Conservation (phyloP, 1,140 invertebrate species). For the Cylas formicarius region DNA sequence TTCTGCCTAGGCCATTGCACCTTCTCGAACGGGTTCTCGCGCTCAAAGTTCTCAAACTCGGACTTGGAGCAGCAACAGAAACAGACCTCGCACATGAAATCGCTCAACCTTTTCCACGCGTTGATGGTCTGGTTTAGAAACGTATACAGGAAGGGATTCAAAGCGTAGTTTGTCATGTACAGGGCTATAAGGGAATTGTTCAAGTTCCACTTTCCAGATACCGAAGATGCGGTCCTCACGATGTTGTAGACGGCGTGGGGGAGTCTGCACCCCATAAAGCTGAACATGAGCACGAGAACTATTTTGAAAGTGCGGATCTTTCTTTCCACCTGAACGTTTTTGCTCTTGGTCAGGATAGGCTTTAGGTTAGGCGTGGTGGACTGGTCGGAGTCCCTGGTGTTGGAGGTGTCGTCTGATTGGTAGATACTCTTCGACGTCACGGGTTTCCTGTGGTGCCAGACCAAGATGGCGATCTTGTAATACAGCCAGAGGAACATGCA, state of each 20-base stretch:
- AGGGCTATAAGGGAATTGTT: conserved; percentile 44
- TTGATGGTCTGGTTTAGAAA: conserved; percentile 47
- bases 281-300: conserved; percentile 46
- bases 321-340: conserved; percentile 37
- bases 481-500: conserved; percentile 48
- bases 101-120: conserved; percentile 18
- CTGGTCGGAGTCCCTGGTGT: conserved; percentile 24
- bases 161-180: conserved; percentile 44
- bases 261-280: conserved; percentile 46
- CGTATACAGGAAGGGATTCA: conserved; percentile 52
- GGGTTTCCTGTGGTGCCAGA: conserved; percentile 43
- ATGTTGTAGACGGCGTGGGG: conserved; percentile 45
- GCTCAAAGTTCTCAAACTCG: conserved; percentile 38
- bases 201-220: conserved; percentile 42
- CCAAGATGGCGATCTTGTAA: conserved; percentile 45
- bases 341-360: conserved; percentile 14
- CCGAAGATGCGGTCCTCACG: conserved; percentile 12
- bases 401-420: conserved; percentile 23
- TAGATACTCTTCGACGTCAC: conserved; percentile 8
- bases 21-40: no score
- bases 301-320: conserved; percentile 49
- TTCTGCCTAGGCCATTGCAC: no score
- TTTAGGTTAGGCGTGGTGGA: conserved; percentile 12
- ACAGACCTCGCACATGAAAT: conserved; percentile 29
- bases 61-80: conserved; percentile 35